Base-by-base conservation (phyloP, 2,797 vertebrate genomes). In the Squalus acanthias region DNA sequence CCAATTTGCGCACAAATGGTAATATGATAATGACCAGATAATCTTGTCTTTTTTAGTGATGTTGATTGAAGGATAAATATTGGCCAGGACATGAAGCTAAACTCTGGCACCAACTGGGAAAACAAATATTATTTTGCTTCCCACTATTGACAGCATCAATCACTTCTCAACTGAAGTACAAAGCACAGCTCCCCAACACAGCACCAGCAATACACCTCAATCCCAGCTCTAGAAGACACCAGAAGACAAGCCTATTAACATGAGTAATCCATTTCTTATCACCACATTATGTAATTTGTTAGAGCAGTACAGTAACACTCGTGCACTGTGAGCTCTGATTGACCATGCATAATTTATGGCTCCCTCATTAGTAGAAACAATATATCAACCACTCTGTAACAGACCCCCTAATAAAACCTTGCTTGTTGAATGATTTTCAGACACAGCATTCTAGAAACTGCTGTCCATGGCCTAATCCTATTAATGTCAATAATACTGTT, bases 351-450 rank as follows among this genome's bases (percentile, higher is more conserved):
- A 74, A 74, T 95, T 72, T 74, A 76, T 95, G 26, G 29, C 3
- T 95, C 69, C 39, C 94, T 95, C 70, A 95, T 76, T 95, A 95
- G 69, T 95, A 57, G 53, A 76, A 33, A 95, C 26, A 95, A 33
- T 53, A 95, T 74, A 95, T 74, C 94, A 95, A 92, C 65, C 26
- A 91, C 10, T 63, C 57, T 29, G 24, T 63, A 63, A 50, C 46
- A 95, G 93, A 72, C 69, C 46, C 92, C 24, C 50, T n/a, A 7
- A 76, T 70, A 70, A 95, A 95, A 50, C 12, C 88, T 60, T 65
- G 89, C 92, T 20, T 69, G 92, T 69, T 69, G 67, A 9, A 70
- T 70, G 92, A 69, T 95, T 70, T 70, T n/a, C 92, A 46, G 92
- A 9, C 88, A 63, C 20, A 46, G 65, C 57, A 60, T n/a, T 92